Evolutionary conservation across 2,888 invertebrate species (phyloP).

Genomic region (Trichopoda pennipes): DNA sequence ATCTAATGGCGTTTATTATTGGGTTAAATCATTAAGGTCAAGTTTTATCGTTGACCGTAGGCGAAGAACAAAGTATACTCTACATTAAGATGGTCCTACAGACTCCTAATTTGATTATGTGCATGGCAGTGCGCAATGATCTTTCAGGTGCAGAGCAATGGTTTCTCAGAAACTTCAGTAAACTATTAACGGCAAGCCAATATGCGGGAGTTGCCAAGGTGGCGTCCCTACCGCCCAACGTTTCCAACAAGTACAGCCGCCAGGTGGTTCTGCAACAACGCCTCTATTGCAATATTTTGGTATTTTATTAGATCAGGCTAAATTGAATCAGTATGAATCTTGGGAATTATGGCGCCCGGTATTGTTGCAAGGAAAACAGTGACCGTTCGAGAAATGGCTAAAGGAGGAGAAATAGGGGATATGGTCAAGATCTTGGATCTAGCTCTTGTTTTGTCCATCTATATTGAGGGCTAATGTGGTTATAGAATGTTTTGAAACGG

Average conservation of each 20-base stretch:
- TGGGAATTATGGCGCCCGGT: slow-evolving; percentile 98
- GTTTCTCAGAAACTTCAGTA: slow-evolving; percentile 98
- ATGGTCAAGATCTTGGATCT: slow-evolving; percentile 98
- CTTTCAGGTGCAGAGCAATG: slow-evolving; percentile 98
- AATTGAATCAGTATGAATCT: slow-evolving; percentile 99
- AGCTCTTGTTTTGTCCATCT: slow-evolving; percentile 97
- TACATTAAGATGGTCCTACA: slow-evolving; percentile 97
- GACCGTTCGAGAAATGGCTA: slow-evolving; percentile 98
- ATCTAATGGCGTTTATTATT: slow-evolving; percentile 96
- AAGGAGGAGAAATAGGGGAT: slow-evolving; percentile 99
- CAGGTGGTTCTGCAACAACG: slow-evolving; percentile 97
- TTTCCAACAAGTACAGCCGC: slow-evolving; percentile 98
- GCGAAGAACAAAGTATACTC: slow-evolving; percentile 98
- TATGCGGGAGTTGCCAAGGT: slow-evolving; percentile 99
- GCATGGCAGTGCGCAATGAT: slow-evolving; percentile 97
- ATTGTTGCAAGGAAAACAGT: slow-evolving; percentile 96
- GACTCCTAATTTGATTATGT: slow-evolving; percentile 97
- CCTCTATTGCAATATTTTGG: slow-evolving; percentile 99
- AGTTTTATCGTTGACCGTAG: slow-evolving; percentile 98
- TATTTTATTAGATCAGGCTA: slow-evolving; percentile 97
- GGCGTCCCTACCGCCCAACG: slow-evolving; percentile 98
- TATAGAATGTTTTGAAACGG: slow-evolving; percentile 99
- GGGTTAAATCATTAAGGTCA: slow-evolving; percentile 93
- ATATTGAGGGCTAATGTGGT: slow-evolving; percentile 98
- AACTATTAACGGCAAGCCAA: slow-evolving; percentile 96